A percentile compares a stretch with the other conserved stretches of the same genome.
Evolutionary conservation across 1,140 invertebrate species (phyloP).

Genomic region (Lethrus apterus): DNA sequence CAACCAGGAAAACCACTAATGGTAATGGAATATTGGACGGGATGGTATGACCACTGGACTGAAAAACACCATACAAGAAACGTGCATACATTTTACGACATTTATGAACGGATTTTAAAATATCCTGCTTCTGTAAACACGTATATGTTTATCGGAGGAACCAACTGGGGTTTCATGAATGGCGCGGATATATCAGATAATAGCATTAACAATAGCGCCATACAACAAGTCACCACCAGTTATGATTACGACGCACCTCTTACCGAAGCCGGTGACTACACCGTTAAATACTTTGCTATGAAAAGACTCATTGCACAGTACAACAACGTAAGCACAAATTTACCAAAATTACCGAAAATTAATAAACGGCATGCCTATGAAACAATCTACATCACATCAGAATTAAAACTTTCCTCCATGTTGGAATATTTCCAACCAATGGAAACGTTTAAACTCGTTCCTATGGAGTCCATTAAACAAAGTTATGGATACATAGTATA

Average conservation of each 20-base stretch:
- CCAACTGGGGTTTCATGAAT: conserved; percentile 60
- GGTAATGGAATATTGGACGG: conserved; percentile 55
- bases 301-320: conserved; percentile 37
- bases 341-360: conserved; percentile 35
- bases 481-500: conserved; percentile 51
- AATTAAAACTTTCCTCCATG: conserved; percentile 33
- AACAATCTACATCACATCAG: conserved; percentile 24
- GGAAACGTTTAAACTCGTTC: conserved; percentile 20
- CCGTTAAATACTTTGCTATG: conserved; percentile 41
- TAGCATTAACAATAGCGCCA: conserved; percentile 29
- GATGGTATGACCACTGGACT: conserved; percentile 57
- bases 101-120: conserved; percentile 39
- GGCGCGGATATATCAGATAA: conserved; percentile 44
- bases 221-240: conserved; percentile 48
- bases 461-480: conserved; percentile 51
- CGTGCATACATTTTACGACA: conserved; percentile 36
- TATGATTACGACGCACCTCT: conserved; percentile 52
- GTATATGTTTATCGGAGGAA: conserved; percentile 58
- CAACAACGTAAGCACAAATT: conserved; percentile 36
- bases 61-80: conserved; percentile 22
- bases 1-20: conserved; percentile 47
- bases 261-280: conserved; percentile 47
- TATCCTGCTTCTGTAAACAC: conserved; percentile 51
- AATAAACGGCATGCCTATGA: conserved; percentile 34
- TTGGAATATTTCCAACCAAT: background rate